Conservation (phyloP, 2,888 invertebrate genomes). For the Xylophagus ater region DNA sequence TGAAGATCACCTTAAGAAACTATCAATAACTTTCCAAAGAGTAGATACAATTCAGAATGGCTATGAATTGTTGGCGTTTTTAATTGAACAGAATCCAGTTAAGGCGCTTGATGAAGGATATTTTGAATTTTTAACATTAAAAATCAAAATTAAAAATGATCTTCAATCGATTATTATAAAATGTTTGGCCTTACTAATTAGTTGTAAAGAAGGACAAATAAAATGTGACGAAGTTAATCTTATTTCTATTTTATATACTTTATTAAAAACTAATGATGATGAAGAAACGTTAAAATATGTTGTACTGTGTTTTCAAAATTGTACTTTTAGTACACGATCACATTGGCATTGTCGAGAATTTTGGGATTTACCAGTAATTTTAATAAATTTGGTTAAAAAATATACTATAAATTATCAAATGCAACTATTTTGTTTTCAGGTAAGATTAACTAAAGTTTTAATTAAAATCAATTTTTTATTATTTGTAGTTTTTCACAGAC, state of each 20-base stretch:
- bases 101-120: slow-evolving; percentile 27
- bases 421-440: slow-evolving; percentile 30
- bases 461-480: neutral
- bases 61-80: slow-evolving; percentile 28
- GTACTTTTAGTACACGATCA: slow-evolving; percentile 25
- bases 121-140: slow-evolving; percentile 28
- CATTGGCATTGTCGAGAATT: slow-evolving; percentile 32
- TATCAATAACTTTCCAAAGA: slow-evolving; percentile 21
- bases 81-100: slow-evolving; percentile 26
- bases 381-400: slow-evolving; percentile 25
- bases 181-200: slow-evolving; percentile 31
- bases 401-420: slow-evolving; percentile 20
- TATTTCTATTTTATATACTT: slow-evolving; percentile 23
- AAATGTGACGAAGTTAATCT: slow-evolving; percentile 27
- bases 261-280: slow-evolving; percentile 14
- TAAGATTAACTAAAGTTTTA: slow-evolving; percentile 10
- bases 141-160: slow-evolving; percentile 17
- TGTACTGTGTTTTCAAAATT: slow-evolving; percentile 26
- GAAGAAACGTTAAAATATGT: slow-evolving; percentile 25
- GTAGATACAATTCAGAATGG: slow-evolving; percentile 22
- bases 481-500: slow-evolving; percentile 16
- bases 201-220: slow-evolving; percentile 27
- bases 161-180: slow-evolving; percentile 25
- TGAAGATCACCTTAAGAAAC: slow-evolving; percentile 18
- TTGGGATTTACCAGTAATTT: slow-evolving; percentile 23